Conservation (phyloP, 2,888 invertebrate genomes). For the Plemyria rubiginata region DNA sequence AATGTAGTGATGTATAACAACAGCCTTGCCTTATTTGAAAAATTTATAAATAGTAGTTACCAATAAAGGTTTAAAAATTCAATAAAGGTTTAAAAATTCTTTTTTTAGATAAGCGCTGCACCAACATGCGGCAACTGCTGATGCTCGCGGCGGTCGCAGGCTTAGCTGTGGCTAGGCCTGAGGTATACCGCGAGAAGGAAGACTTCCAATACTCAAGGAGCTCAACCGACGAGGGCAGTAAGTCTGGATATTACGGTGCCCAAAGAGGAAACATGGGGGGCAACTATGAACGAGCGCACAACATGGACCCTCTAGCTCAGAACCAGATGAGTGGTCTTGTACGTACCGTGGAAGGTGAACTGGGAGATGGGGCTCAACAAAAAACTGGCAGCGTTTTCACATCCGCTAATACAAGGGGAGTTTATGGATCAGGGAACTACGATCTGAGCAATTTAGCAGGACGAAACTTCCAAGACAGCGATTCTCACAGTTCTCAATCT, state of each 20-base stretch:
- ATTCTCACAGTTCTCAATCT: constrained; percentile 49
- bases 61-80: no score
- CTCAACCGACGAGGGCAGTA: constrained; percentile 76
- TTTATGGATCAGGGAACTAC: constrained; percentile 69
- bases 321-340: constrained; percentile 77
- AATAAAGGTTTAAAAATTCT: no score
- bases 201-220: constrained; percentile 79
- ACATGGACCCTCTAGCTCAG: constrained; percentile 78
- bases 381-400: constrained; percentile 71
- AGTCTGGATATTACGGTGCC: constrained; percentile 76
- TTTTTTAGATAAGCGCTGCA: constrained; percentile 45
- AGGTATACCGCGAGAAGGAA: constrained; percentile 76
- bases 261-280: constrained; percentile 83
- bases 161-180: constrained; percentile 67
- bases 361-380: constrained; percentile 70
- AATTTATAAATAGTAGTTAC: background rate
- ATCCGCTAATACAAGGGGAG: constrained; percentile 74
- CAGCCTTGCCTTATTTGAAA: background rate
- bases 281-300: constrained; percentile 78
- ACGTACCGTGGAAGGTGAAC: constrained; percentile 71
- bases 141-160: constrained; percentile 62
- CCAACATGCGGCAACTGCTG: constrained; percentile 65
- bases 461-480: constrained; percentile 72
- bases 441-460: constrained; percentile 71
- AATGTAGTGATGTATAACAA: background rate